A percentile compares a stretch with the other conserved stretches of the same genome.
Conservation (phyloP, 2,113 vertebrate species). For the Gavialis gangeticus region DNA sequence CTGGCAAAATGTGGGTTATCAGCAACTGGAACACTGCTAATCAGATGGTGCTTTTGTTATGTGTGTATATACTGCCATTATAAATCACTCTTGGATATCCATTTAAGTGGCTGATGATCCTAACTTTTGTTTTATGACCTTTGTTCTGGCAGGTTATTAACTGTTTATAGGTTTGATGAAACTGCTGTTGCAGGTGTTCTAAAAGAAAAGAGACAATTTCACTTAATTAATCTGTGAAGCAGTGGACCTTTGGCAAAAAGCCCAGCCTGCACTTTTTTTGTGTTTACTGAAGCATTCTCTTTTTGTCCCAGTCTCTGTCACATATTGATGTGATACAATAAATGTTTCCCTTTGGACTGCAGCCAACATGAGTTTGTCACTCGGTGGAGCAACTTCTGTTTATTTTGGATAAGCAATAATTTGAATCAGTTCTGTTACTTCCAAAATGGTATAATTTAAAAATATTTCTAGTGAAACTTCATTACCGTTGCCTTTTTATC, state of each 20-base stretch:
- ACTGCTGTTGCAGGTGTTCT: constrained; percentile 55
- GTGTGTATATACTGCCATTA: not conserved
- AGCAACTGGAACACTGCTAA: not conserved
- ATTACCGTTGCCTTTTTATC: not conserved
- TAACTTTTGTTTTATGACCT: constrained; percentile 44
- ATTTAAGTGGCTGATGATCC: constrained; percentile 22
- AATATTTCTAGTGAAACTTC: not conserved
- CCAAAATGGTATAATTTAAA: not conserved
- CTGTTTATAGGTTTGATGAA: constrained; percentile 46
- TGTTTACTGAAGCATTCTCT: not conserved
- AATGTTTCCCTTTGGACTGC: not conserved
- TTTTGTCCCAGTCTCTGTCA: not conserved
- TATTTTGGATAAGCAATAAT: not conserved
- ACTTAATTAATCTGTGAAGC: constrained; percentile 43
- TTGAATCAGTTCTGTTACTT: not conserved
- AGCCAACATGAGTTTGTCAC: not conserved
- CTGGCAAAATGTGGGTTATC: not conserved
- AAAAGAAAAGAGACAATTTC: constrained; percentile 9
- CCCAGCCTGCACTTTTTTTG: accelerated
- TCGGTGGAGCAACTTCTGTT: not conserved
- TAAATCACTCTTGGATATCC: constrained; percentile 50
- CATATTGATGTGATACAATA: not conserved
- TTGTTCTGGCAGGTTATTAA: constrained; percentile 35
- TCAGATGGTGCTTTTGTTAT: constrained; percentile 12
- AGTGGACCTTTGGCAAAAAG: not conserved